Percentiles rank a stretch among this genome's conserved stretches.
phyloP scores from a whole-genome alignment of 2,888 invertebrate genomes.

The Acleris literana region DNA sequence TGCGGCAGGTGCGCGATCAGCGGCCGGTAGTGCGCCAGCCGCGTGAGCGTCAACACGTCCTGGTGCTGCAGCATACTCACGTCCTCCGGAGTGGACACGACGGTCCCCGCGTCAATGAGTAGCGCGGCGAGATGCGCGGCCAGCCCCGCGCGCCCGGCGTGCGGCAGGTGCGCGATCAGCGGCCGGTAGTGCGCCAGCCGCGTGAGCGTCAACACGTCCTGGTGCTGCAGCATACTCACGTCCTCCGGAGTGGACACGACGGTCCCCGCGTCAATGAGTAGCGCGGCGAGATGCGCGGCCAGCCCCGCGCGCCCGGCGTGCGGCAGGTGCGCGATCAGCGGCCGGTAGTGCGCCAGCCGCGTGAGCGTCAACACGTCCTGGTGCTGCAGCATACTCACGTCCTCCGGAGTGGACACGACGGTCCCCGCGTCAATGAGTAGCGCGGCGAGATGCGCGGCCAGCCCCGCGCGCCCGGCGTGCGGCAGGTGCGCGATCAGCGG shows the following conservation, averaged over 20 bases:
- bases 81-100: constrained; percentile 94
- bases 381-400: constrained; percentile 89
- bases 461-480: constrained; percentile 91
- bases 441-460: constrained; percentile 94
- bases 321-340: constrained; percentile 93
- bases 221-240: constrained; percentile 88
- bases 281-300: constrained; percentile 94
- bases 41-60: constrained; percentile 93
- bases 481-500: constrained; percentile 93
- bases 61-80: constrained; percentile 89
- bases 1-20: constrained; percentile 94
- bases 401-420: constrained; percentile 92
- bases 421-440: constrained; percentile 96
- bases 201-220: constrained; percentile 94
- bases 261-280: constrained; percentile 95
- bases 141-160: constrained; percentile 91
- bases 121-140: constrained; percentile 95
- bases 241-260: constrained; percentile 94
- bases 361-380: constrained; percentile 95
- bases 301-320: constrained; percentile 93
- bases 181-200: constrained; percentile 94
- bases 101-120: constrained; percentile 94
- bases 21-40: constrained; percentile 93
- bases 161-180: constrained; percentile 93
- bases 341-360: constrained; percentile 93